These are phyloP conservation scores for Luscinia megarhynchos DNA, from an alignment of 2,797 vertebrate genomes.

Conservation along the genomic window DNA sequence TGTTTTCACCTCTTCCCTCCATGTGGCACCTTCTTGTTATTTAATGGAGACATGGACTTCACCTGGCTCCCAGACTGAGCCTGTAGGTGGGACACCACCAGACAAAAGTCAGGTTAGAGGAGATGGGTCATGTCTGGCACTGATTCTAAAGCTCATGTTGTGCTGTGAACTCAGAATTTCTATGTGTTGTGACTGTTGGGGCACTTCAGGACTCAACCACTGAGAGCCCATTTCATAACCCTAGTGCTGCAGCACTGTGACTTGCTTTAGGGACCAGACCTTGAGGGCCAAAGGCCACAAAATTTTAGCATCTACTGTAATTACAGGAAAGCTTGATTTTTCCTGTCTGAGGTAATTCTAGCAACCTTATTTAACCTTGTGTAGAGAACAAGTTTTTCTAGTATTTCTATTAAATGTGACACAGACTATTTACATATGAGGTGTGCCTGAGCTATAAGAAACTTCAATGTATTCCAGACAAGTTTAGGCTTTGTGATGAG, in stretches of 20 bases:
- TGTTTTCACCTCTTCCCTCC: background rate
- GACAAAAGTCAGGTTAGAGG: background rate
- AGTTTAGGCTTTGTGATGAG: constrained; percentile 40
- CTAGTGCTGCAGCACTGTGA: background rate
- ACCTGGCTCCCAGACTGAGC: background rate
- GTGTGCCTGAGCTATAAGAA: constrained; percentile 27
- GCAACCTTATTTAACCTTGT: background rate
- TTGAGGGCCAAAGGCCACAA: background rate
- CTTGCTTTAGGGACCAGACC: background rate
- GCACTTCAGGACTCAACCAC: background rate
- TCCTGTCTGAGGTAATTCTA: background rate
- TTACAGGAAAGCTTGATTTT: background rate
- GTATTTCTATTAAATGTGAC: constrained; percentile 8
- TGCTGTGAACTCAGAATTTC: background rate
- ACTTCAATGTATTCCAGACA: constrained; percentile 22
- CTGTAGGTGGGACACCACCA: background rate
- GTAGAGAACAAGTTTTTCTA: constrained; percentile 10
- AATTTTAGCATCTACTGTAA: background rate
- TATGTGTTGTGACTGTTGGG: background rate
- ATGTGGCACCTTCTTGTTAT: background rate
- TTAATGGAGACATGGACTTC: background rate
- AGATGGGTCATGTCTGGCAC: background rate
- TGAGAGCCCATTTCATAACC: background rate
- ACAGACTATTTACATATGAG: constrained; percentile 23
- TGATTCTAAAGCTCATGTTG: background rate